Evolutionary conservation across 2,113 vertebrate species (phyloP), one percentile per base, ranked within the genome.

Genomic region (Seriola quinqueradiata): DNA sequence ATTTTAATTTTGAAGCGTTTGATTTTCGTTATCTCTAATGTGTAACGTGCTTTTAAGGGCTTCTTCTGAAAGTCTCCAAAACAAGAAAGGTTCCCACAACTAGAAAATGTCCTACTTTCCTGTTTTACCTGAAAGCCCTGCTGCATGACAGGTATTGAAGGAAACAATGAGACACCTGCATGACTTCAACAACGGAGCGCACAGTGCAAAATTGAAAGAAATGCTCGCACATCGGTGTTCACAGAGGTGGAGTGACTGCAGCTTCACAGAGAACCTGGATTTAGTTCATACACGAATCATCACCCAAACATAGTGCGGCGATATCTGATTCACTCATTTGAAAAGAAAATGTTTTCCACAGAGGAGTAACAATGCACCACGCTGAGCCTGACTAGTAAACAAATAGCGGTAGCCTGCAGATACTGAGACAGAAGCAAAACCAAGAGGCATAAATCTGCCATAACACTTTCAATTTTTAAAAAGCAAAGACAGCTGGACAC

Each of bases 391-490:
- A 55, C 16, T 32, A 8, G 57, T 8, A 40, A 55, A 19, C 32
- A 67, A 19, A 67, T 2, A 34, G 36, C 0, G 0, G 1, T 12
- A 40, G 76, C 63, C 67, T 69, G 76, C 48, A 76, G 67, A 72
- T 4, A 28, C 34, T 1, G 50, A 11, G n/a, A 25, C 64, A 36
- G 42, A 5, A 50, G 54, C 54, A 82, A 52, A 82, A 52, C 25
- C 57, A 36, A 59, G 28, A 13, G 21, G 48, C 25, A 17, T 13
- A 52, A 54, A 60, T 61, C 60, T 85, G 55, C 55, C 12, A 23
- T 11, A 36, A 69, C 16, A 16, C 44, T 8, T 64, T 70, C 10
- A 60, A 80, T 83, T 70, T 77, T 86, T 85, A 16, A 76, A 77
- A 60, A 57, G 36, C 0, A 34, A 71, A 46, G 38, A 75, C 57